Evolutionary conservation across 2,888 invertebrate genomes (phyloP).

Genomic region (Lithosia quadra): DNA sequence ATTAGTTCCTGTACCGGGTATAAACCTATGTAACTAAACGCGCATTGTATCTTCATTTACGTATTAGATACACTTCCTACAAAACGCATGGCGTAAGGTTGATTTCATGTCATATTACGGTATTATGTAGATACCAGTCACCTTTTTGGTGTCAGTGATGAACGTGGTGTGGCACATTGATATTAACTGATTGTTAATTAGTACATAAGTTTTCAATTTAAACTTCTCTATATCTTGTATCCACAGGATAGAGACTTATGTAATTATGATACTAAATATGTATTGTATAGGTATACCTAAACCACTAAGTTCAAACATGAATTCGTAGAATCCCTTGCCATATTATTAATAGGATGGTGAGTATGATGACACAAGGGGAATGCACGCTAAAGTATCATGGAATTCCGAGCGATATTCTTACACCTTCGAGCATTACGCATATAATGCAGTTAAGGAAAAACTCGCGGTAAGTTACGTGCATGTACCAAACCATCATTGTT

Average conservation of each 20-base stretch:
- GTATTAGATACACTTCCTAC: too few species aligned
- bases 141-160: too few species aligned
- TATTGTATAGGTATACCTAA: conserved; percentile 10
- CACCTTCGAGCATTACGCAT: conserved; percentile 11
- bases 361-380: conserved; percentile 35
- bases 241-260: too few species aligned
- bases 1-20: not conserved
- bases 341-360: conserved; percentile 28
- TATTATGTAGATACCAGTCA: too few species aligned
- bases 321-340: conserved; percentile 20
- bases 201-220: not conserved
- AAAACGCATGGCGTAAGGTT: too few species aligned
- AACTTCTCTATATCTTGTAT: not conserved
- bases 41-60: too few species aligned
- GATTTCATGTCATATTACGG: too few species aligned
- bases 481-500: conserved; percentile 1
- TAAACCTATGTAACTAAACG: not conserved
- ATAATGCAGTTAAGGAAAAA: conserved; percentile 15
- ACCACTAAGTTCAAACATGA: conserved; percentile 11
- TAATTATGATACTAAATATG: not conserved
- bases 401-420: conserved; percentile 36
- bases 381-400: conserved; percentile 33
- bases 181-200: not conserved
- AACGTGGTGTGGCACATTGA: too few species aligned
- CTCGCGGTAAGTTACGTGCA: conserved; percentile 23